Evolutionary conservation across 2,113 vertebrate genomes (phyloP).

Genomic region (Dipodomys spectabilis): DNA sequence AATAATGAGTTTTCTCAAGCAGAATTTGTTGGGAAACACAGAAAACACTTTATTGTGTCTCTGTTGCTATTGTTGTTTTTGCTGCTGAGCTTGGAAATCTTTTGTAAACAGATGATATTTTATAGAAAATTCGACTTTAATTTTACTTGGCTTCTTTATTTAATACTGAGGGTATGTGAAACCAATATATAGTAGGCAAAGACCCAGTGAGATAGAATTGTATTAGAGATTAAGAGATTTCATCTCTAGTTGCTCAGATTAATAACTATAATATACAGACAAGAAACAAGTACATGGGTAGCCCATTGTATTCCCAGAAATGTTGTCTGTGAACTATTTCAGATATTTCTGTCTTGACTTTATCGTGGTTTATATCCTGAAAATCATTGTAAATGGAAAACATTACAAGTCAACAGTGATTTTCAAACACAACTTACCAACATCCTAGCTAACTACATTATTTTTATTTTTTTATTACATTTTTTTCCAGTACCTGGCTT

Average conservation of each 20-base stretch:
- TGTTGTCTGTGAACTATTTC: not conserved
- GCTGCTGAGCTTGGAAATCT: not conserved
- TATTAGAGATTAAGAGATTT: constrained; percentile 29
- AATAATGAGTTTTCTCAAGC: constrained; percentile 21
- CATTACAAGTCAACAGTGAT: not conserved
- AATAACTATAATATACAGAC: not conserved
- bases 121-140: not conserved
- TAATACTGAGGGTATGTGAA: constrained; percentile 43
- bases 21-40: not conserved
- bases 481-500: too few species aligned
- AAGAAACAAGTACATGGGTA: not conserved
- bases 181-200: not conserved
- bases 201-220: not conserved
- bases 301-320: not conserved
- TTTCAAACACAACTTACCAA: not conserved
- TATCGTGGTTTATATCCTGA: not conserved
- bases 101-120: not conserved
- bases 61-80: not conserved
- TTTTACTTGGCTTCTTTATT: constrained; percentile 53
- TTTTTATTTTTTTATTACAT: too few species aligned
- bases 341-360: not conserved
- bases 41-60: not conserved
- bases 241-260: not conserved
- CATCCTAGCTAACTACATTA: not conserved
- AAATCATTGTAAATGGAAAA: not conserved